Base-by-base conservation (phyloP, 2,113 vertebrate genomes). In the Ramphastos sulfuratus region DNA sequence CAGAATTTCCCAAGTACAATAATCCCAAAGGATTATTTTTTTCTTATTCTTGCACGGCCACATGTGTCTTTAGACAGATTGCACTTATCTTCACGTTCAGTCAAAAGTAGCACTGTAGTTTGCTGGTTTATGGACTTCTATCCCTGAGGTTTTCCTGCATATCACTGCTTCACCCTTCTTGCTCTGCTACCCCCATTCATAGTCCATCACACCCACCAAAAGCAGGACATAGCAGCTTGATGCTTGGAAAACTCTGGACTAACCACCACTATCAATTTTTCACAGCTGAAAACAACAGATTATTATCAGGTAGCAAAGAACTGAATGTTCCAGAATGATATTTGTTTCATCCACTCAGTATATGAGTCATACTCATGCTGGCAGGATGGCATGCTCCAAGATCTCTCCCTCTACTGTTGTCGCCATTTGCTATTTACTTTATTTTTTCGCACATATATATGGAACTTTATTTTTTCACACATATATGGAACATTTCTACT, bases 271-370 rank as follows among this genome's bases (percentile, higher is more conserved):
- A 24, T 50, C 0, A n/a, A 35, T 78, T 74, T 86, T 69, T 78
- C 54, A 67, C 65, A 67, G 56, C 10, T 56, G 33, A 75, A 93
- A 92, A 78, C 27, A 92, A 70, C 39, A 74, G 27, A 71, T 80
- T 55, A 85, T 21, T 93, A 65, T 44, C 33, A 46, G 31, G 18
- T 7, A 0, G 27, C 16, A 82, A 44, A 85, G 81, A 82, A 63
- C 28, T 1, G 9, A 78, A 92, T 72, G 74, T 89, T 89, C 44
- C 55, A 79, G 66, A 91, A 92, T 66, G 42, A 31, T 9, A 65
- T 85, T 86, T 87, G 31, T 77, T 81, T 78, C 54, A 48, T 19
- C 12, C 6, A 7, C 10, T 63, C 19, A 27, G 16, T 27, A 8
- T 12, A 55, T 87, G 67, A 87, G 56, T 92, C 84, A 91, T 15